Conservation (phyloP, 1,140 invertebrate species). For the Philaenus spumarius region DNA sequence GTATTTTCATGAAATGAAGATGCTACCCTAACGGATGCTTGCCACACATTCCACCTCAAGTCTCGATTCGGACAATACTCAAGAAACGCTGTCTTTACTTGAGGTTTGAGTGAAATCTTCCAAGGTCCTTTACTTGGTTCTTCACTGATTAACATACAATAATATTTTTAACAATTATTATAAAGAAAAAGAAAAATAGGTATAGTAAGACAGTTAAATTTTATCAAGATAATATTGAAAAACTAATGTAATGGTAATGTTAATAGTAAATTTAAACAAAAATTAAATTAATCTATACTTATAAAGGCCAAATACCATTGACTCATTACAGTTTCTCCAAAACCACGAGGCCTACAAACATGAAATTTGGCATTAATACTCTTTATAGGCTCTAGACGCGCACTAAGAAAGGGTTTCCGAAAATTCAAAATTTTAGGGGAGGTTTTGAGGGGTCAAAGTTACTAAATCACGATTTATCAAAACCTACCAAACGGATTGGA, state of each 20-base stretch:
- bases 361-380: too few relatives aligned
- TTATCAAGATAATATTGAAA: background rate
- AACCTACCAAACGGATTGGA: too few relatives aligned
- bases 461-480: too few relatives aligned
- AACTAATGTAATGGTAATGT: background rate
- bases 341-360: too few relatives aligned
- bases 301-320: too few relatives aligned
- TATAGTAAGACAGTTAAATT: background rate
- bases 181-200: background rate
- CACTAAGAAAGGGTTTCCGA: too few relatives aligned
- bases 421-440: too few relatives aligned
- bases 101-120: slow-evolving; percentile 65
- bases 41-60: slow-evolving; percentile 76
- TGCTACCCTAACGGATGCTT: slow-evolving; percentile 62
- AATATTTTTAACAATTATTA: background rate
- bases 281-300: too few relatives aligned
- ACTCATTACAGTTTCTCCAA: too few relatives aligned
- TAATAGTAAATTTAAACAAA: background rate
- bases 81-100: slow-evolving; percentile 64
- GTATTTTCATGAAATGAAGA: slow-evolving; percentile 52
- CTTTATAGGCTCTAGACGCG: too few relatives aligned
- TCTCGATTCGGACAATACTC: slow-evolving; percentile 73
- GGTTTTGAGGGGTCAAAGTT: too few relatives aligned
- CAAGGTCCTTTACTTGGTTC: slow-evolving; percentile 66
- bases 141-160: slow-evolving; percentile 24